Percentiles rank a stretch among this genome's conserved stretches.
Conservation (phyloP, 2,797 vertebrate species). For the Acanthornis magna region DNA sequence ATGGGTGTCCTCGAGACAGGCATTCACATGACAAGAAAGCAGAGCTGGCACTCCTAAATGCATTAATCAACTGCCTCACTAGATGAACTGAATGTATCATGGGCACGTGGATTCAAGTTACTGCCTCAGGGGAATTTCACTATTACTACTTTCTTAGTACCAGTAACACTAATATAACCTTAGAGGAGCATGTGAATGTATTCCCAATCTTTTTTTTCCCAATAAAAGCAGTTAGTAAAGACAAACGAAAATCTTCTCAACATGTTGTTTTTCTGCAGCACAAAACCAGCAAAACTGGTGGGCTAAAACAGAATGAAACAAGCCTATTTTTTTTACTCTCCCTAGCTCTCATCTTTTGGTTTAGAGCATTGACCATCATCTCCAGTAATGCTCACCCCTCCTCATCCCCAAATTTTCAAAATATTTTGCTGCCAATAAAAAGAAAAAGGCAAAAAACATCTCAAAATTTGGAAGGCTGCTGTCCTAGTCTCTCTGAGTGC, state of each 20-base stretch:
- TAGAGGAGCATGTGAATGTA: neutral
- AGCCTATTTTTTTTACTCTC: neutral
- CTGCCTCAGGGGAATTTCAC: neutral
- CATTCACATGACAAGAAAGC: neutral
- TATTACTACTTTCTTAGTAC: neutral
- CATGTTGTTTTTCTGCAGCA: neutral
- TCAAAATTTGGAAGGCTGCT: neutral
- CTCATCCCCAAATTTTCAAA: neutral
- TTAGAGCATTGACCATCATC: neutral
- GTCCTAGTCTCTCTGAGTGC: neutral
- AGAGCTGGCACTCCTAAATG: neutral
- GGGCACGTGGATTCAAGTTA: neutral
- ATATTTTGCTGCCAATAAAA: neutral
- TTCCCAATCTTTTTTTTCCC: neutral
- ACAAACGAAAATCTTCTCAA: neutral
- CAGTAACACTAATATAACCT: neutral
- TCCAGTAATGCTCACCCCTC: neutral
- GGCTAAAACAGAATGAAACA: neutral
- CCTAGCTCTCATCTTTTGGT: neutral
- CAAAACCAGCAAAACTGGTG: neutral
- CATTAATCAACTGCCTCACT: neutral
- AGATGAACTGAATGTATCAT: neutral
- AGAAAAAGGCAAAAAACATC: neutral
- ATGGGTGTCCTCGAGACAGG: neutral
- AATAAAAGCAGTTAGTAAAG: neutral